These are phyloP conservation scores for Drosophila subobscura DNA, from an alignment of 1,140 invertebrate genomes.

Conservation along the genomic window DNA sequence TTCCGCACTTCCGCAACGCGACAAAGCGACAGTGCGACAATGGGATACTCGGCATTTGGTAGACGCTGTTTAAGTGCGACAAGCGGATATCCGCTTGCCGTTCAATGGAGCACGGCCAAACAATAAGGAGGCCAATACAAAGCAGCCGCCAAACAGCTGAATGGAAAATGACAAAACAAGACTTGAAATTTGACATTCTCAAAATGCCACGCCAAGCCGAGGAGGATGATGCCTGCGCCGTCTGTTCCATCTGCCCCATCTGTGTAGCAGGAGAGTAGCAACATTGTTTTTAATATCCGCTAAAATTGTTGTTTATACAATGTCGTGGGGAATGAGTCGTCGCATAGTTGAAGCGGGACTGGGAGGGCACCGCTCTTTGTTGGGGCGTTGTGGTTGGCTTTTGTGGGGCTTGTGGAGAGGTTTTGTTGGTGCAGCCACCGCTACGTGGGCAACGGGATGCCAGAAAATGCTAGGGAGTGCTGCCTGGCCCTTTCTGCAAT, in stretches of 20 bases:
- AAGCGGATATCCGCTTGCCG: conserved; percentile 66
- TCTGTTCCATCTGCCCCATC: no score
- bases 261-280: conserved; percentile 40
- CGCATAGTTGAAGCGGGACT: conserved; percentile 42
- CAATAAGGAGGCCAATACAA: conserved; percentile 48
- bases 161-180: conserved; percentile 76
- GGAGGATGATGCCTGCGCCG: neutral
- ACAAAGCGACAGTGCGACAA: conserved; percentile 59
- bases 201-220: conserved; percentile 19
- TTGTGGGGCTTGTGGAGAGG: conserved; percentile 46
- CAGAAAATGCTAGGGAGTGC: conserved; percentile 1
- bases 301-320: conserved; percentile 82
- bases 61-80: conserved; percentile 66
- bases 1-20: conserved; percentile 26
- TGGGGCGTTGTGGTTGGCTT: conserved; percentile 55
- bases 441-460: conserved; percentile 25
- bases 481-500: conserved; percentile 49
- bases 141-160: conserved; percentile 46
- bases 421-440: conserved; percentile 21
- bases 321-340: conserved; percentile 67
- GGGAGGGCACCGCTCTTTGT: conserved; percentile 18
- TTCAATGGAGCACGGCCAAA: conserved; percentile 63
- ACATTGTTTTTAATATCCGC: conserved; percentile 82
- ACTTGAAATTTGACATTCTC: conserved; percentile 70
- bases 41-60: conserved; percentile 46